Conservation (phyloP, 92 coral and sea anemone genomes). For the Zoanthus sociatus region DNA sequence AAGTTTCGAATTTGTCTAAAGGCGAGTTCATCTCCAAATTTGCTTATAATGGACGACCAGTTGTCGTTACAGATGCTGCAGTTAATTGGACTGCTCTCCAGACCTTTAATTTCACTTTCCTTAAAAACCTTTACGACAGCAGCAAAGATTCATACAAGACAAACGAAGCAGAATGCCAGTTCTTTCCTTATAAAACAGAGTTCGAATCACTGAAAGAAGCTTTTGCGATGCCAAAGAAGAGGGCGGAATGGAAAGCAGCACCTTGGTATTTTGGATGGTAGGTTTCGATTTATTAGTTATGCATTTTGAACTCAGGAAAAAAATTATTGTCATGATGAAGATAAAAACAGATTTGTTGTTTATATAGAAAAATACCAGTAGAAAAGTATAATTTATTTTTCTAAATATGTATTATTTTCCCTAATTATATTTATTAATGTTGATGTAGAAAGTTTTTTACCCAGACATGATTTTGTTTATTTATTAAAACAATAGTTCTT, state of each 20-base stretch:
- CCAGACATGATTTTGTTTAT: not conserved
- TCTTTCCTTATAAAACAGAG: slow-evolving; percentile 96
- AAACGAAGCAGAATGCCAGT: slow-evolving; percentile 96
- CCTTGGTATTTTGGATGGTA: slow-evolving; percentile 99
- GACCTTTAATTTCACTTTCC: slow-evolving; percentile 78
- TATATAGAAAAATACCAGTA: not conserved
- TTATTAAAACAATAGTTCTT: not conserved
- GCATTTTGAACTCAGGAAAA: not conserved
- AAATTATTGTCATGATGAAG: not conserved
- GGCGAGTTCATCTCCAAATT: slow-evolving; percentile 77
- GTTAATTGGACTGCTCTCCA: slow-evolving; percentile 89
- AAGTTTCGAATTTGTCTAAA: slow-evolving; percentile 78
- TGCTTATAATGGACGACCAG: slow-evolving; percentile 95
- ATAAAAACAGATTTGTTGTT: not conserved
- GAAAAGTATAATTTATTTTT: not conserved
- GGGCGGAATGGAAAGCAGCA: slow-evolving; percentile 84
- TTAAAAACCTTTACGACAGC: slow-evolving; percentile 78
- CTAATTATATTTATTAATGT: not conserved
- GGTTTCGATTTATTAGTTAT: slow-evolving; percentile 28
- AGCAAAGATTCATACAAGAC: slow-evolving; percentile 82
- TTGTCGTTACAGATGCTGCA: slow-evolving; percentile 95
- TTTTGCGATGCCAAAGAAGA: slow-evolving; percentile 86
- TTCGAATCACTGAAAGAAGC: slow-evolving; percentile 82
- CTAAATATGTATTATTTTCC: not conserved
- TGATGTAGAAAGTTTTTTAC: not conserved